Conservation (phyloP, 2,888 invertebrate species). For the Acanthopleura granulata region DNA sequence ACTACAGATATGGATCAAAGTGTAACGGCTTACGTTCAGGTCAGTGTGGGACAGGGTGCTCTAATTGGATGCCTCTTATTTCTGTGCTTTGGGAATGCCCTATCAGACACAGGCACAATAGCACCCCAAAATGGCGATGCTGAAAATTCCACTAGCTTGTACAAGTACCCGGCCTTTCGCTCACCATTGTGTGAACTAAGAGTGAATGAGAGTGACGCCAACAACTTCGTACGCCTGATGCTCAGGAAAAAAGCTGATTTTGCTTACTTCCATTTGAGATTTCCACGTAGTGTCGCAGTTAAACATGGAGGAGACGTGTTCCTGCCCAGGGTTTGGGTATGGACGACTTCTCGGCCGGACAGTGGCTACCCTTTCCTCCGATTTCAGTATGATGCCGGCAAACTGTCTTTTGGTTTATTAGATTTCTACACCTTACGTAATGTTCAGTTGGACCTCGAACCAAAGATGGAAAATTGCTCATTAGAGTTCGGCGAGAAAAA, state of each 20-base stretch:
- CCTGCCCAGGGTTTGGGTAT: neutral
- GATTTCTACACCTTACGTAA: neutral
- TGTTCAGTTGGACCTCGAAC: neutral
- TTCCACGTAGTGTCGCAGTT: neutral
- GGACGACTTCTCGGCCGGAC: neutral
- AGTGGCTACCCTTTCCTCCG: neutral
- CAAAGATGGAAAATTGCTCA: neutral
- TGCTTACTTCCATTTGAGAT: neutral
- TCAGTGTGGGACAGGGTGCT: too few species aligned
- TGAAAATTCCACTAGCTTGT: too few species aligned
- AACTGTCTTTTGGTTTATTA: neutral
- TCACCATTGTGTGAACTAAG: too few species aligned
- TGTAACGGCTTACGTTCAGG: too few species aligned
- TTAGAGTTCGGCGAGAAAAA: neutral
- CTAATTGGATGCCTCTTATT: too few species aligned
- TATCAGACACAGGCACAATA: too few species aligned
- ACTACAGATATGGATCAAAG: too few species aligned
- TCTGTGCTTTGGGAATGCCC: too few species aligned
- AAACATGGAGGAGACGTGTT: neutral
- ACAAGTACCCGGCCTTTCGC: too few species aligned
- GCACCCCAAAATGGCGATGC: too few species aligned
- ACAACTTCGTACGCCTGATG: neutral
- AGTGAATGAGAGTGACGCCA: neutral
- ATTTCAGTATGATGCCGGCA: neutral
- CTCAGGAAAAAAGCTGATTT: neutral